Evolutionary conservation across 2,797 vertebrate genomes (phyloP).

Genomic region (Triplophysa yarkandensis): DNA sequence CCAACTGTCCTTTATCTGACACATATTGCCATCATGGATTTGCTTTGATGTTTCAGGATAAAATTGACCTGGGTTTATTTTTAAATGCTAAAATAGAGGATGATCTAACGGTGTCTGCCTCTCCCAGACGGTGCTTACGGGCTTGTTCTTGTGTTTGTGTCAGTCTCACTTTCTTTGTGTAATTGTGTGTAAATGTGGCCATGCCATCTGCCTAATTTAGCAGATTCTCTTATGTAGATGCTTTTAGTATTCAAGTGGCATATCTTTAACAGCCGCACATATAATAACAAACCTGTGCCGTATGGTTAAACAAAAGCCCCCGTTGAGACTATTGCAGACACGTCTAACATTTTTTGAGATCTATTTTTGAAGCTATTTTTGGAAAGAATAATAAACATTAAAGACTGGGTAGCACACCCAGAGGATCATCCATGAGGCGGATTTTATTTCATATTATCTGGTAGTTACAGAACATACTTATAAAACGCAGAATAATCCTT

Average conservation of each 20-base stretch:
- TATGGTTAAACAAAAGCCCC: conserved; percentile 68
- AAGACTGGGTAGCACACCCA: neutral
- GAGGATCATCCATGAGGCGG: neutral
- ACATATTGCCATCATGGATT: neutral
- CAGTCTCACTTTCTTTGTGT: conserved; percentile 16
- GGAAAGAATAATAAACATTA: conserved; percentile 5
- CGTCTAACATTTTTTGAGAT: conserved; percentile 56
- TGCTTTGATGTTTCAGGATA: conserved; percentile 58
- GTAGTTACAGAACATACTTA: neutral
- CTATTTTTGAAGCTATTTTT: conserved; percentile 56
- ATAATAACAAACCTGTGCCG: conserved; percentile 72
- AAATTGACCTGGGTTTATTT: conserved; percentile 69
- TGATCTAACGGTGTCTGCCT: conserved; percentile 67
- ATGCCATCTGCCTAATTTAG: conserved; percentile 70
- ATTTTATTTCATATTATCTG: neutral
- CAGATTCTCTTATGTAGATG: conserved; percentile 66
- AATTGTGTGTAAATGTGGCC: conserved; percentile 1
- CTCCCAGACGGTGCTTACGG: conserved; percentile 25
- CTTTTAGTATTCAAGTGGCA: conserved; percentile 68
- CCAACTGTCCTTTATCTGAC: neutral
- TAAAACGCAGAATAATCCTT: too few species aligned
- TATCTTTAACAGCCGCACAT: conserved; percentile 68
- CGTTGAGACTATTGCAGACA: conserved; percentile 61
- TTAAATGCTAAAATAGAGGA: conserved; percentile 65
- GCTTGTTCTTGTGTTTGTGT: neutral